Evolutionary conservation across 64 coral and sea anemone species (phyloP).

Genomic region (Catalaphyllia jardinei): DNA sequence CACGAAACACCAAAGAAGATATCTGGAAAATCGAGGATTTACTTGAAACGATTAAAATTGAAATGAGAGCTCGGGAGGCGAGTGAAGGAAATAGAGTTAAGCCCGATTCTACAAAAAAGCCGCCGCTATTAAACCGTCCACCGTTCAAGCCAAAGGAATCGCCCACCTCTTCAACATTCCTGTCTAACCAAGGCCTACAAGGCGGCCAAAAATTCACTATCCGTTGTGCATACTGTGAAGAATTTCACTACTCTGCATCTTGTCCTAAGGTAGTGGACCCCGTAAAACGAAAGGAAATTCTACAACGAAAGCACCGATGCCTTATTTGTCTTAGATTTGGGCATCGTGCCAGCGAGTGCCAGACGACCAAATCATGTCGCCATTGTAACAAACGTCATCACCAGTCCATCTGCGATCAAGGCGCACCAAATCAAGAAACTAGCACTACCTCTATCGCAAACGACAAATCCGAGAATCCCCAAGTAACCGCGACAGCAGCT

Average conservation of each 20-base stretch:
- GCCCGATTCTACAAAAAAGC: background rate
- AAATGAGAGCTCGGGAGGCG: conserved; percentile 29
- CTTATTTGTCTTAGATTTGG: background rate
- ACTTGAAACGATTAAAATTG: conserved; percentile 6
- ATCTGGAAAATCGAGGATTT: conserved; percentile 38
- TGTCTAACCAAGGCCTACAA: background rate
- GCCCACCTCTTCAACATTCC: conserved; percentile 2
- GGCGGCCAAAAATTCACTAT: background rate
- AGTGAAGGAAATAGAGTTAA: conserved; percentile 10
- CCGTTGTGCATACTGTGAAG: background rate
- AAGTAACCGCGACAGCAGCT: background rate
- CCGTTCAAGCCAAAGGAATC: background rate
- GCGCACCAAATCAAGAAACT: background rate
- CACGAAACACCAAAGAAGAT: background rate
- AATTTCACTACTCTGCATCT: conserved; percentile 2
- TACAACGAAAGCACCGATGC: background rate
- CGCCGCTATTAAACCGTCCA: background rate
- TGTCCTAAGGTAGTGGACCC: background rate
- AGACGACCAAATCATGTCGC: conserved; percentile 11
- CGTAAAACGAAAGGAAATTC: background rate
- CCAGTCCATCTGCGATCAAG: conserved; percentile 29
- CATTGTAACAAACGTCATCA: conserved; percentile 1
- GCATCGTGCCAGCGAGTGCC: background rate
- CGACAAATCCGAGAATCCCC: background rate
- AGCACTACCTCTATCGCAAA: background rate